phyloP scores from a whole-genome alignment of 2,113 vertebrate genomes.

The Nymphicus hollandicus region DNA sequence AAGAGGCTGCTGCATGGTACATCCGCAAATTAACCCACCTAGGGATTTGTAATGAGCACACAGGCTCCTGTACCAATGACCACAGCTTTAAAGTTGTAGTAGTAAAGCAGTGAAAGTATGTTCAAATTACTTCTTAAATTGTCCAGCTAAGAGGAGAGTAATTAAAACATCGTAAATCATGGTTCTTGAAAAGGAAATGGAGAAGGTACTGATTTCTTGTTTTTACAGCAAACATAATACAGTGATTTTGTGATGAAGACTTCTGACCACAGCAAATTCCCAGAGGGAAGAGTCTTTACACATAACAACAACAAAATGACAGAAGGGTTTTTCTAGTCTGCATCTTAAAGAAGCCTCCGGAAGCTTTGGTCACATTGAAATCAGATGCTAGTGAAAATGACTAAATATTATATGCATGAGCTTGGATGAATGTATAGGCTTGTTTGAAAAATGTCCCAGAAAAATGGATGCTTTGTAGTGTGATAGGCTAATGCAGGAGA shows the following conservation, averaged over 20 bases:
- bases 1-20: not conserved
- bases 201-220: not conserved
- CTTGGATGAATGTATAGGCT: not conserved
- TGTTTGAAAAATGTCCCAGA: not conserved
- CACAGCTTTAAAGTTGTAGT: not conserved
- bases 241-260: not conserved
- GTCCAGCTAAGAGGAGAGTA: not conserved
- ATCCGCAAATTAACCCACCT: not conserved
- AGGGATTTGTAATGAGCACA: not conserved
- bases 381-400: not conserved
- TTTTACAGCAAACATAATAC: not conserved
- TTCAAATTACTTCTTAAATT: not conserved
- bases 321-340: not conserved
- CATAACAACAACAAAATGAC: not conserved
- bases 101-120: not conserved
- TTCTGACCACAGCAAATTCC: conserved; percentile 25
- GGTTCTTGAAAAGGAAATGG: conserved; percentile 1
- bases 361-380: not conserved
- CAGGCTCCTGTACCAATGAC: not conserved
- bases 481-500: not conserved
- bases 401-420: not conserved
- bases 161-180: conserved; percentile 12
- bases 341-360: not conserved
- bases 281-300: conserved; percentile 20
- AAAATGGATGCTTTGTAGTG: not conserved